phyloP scores from a whole-genome alignment of 2,797 vertebrate species.

The Poecilia picta region DNA sequence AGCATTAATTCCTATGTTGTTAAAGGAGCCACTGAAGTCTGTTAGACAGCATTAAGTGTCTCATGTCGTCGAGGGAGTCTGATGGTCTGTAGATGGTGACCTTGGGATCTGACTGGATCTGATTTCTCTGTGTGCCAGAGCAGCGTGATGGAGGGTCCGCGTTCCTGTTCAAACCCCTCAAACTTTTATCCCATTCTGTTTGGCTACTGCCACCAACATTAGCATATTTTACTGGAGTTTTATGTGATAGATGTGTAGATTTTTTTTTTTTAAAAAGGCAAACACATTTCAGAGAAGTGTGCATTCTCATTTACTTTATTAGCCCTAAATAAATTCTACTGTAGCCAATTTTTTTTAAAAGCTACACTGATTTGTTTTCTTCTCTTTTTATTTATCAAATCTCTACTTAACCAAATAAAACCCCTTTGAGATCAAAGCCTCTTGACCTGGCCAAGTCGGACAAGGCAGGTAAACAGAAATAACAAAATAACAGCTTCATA shows the following conservation, averaged over 20 bases:
- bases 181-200: background rate
- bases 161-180: no score
- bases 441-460: no score
- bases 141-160: background rate
- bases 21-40: constrained; percentile 68
- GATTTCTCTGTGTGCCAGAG: constrained; percentile 64
- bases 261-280: no score
- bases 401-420: no score
- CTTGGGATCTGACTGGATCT: constrained; percentile 74
- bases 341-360: background rate
- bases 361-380: background rate
- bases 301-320: background rate
- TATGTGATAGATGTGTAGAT: background rate
- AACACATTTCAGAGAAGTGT: background rate
- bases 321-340: background rate
- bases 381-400: no score
- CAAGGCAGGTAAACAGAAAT: no score
- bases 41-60: constrained; percentile 64
- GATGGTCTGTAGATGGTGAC: constrained; percentile 69
- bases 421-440: no score
- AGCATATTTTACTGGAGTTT: background rate
- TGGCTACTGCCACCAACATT: background rate
- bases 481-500: no score
- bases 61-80: constrained; percentile 56
- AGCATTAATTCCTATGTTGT: constrained; percentile 61